Evolutionary conservation across 2,797 vertebrate genomes (phyloP).

Genomic region (Taenioides sp.): DNA sequence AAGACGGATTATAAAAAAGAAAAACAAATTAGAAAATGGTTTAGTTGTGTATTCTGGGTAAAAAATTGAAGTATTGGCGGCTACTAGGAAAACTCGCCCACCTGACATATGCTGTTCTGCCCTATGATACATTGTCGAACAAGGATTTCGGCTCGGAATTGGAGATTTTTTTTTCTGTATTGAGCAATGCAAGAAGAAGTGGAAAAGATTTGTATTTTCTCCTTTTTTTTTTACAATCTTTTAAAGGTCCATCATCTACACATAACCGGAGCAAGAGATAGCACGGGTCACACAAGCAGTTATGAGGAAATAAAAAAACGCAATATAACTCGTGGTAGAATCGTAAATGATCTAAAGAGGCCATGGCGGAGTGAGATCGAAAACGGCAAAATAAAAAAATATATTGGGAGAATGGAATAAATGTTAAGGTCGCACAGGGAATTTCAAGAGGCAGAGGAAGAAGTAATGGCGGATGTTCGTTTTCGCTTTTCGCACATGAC

Average conservation of each 20-base stretch:
- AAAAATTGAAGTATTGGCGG: conserved; percentile 33
- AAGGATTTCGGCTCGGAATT: conserved; percentile 8
- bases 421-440: conserved; percentile 44
- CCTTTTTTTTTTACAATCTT: not conserved
- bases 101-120: conserved; percentile 47
- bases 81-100: conserved; percentile 45
- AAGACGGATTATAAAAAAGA: conserved; percentile 1
- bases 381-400: conserved; percentile 45
- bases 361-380: conserved; percentile 28
- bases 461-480: conserved; percentile 51
- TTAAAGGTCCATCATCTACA: conserved; percentile 13
- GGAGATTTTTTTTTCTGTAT: not conserved
- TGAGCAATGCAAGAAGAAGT: conserved; percentile 11
- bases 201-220: conserved; percentile 14
- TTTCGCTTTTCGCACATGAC: conserved; percentile 37
- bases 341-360: conserved; percentile 47
- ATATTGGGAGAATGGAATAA: conserved; percentile 51
- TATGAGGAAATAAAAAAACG: conserved; percentile 59
- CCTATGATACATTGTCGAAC: conserved; percentile 45
- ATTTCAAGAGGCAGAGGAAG: conserved; percentile 41
- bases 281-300: conserved; percentile 54
- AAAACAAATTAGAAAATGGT: conserved; percentile 6
- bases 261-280: conserved; percentile 35
- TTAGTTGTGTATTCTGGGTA: conserved; percentile 28
- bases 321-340: conserved; percentile 57